Evolutionary conservation across 2,113 vertebrate genomes (phyloP).

Genomic region (Alligator sinensis): DNA sequence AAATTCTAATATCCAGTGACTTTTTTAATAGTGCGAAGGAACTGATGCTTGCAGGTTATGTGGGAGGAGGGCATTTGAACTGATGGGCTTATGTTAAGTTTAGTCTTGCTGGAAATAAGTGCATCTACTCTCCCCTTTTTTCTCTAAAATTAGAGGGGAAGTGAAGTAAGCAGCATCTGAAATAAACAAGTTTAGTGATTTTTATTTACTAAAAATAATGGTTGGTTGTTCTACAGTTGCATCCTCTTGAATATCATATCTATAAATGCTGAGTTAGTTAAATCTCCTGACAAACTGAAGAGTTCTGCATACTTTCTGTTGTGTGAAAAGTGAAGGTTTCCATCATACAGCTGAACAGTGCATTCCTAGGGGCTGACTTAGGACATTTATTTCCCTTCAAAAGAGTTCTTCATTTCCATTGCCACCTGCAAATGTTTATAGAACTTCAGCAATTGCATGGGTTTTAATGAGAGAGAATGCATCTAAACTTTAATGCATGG

Average conservation of each 20-base stretch:
- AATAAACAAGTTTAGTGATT: background rate
- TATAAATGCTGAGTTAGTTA: background rate
- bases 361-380: background rate
- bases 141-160: background rate
- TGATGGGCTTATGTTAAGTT: background rate
- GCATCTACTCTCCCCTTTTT: background rate
- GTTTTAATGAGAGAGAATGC: background rate
- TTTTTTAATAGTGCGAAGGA: background rate
- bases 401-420: background rate
- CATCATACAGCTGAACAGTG: fast-evolving
- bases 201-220: background rate
- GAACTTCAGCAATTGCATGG: background rate
- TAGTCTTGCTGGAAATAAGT: background rate
- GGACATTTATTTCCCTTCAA: background rate
- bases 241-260: fast-evolving
- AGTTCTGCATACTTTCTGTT: background rate
- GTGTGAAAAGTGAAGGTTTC: background rate
- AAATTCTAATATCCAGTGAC: background rate
- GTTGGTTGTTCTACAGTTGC: background rate
- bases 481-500: background rate
- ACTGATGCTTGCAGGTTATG: background rate
- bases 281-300: background rate
- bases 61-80: background rate
- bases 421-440: background rate
- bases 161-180: background rate